Percentiles rank a stretch among this genome's conserved stretches.
These are phyloP conservation scores for Phengaris arion DNA, from an alignment of 2,888 invertebrate genomes.

Conservation along the genomic window DNA sequence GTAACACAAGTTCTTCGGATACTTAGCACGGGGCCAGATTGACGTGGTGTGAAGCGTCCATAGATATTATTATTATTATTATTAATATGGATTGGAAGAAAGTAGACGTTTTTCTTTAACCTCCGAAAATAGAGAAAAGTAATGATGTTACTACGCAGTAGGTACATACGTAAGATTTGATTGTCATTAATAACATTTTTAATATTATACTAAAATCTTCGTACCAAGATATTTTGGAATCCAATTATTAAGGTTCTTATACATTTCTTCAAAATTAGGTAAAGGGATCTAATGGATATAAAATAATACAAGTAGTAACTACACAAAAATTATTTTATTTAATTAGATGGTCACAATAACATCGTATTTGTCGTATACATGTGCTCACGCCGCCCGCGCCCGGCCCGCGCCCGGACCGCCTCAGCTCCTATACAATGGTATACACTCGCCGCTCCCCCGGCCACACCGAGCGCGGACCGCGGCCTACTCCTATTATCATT, in stretches of 20 bases:
- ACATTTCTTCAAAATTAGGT: not conserved
- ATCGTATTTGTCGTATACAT: slow-evolving; percentile 78
- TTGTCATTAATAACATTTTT: not conserved
- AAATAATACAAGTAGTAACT: slow-evolving; percentile 59
- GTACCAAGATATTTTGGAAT: not conserved
- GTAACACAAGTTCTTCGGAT: no score
- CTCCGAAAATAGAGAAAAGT: no score
- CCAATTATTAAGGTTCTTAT: not conserved
- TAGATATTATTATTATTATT: no score
- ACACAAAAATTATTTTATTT: slow-evolving; percentile 78
- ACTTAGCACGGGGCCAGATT: no score
- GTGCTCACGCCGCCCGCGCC: slow-evolving; percentile 59
- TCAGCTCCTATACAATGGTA: not conserved
- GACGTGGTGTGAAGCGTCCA: no score
- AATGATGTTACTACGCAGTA: not conserved
- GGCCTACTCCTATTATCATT: slow-evolving; percentile 31
- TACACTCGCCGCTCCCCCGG: not conserved
- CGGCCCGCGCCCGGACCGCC: slow-evolving; percentile 44
- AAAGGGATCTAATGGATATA: not conserved
- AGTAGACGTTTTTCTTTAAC: no score
- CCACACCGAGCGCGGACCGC: slow-evolving; percentile 2
- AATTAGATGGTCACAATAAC: slow-evolving; percentile 77
- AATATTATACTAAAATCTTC: not conserved
- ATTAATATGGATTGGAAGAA: no score
- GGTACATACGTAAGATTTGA: not conserved